Conservation (phyloP, 2,888 invertebrate species). For the Pristionchus mayeri region DNA sequence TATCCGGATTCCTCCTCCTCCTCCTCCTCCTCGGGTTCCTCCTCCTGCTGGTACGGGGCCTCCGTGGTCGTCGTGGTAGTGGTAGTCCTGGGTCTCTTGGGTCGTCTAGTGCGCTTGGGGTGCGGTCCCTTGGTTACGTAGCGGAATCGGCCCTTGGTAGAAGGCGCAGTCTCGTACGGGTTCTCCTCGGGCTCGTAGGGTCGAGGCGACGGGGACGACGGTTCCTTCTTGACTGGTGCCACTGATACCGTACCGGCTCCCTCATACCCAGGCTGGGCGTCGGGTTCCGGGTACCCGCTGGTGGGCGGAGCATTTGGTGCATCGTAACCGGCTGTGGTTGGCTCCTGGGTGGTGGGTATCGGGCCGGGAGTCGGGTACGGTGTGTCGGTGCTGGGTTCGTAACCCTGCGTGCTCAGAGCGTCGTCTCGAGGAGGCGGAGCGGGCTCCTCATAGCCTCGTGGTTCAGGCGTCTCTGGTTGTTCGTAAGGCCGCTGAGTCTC, state of each 20-base stretch:
- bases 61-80: neutral
- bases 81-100: neutral
- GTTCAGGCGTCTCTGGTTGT: neutral
- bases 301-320: neutral
- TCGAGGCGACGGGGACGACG: constrained; percentile 2
- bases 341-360: too few species aligned
- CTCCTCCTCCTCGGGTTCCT: neutral
- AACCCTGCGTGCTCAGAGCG: neutral
- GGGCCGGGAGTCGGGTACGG: neutral
- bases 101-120: neutral
- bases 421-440: neutral
- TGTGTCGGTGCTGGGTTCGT: neutral
- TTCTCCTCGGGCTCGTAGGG: neutral
- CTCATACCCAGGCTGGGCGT: neutral
- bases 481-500: neutral
- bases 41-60: neutral
- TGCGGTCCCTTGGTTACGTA: neutral
- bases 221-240: neutral
- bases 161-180: neutral
- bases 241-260: neutral
- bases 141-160: constrained; percentile 10
- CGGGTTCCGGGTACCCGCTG: neutral
- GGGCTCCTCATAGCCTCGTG: constrained; percentile 25
- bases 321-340: neutral
- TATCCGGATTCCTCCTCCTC: neutral